phyloP scores from a whole-genome alignment of 2,888 invertebrate species.

The Ferdinandea cuprea region DNA sequence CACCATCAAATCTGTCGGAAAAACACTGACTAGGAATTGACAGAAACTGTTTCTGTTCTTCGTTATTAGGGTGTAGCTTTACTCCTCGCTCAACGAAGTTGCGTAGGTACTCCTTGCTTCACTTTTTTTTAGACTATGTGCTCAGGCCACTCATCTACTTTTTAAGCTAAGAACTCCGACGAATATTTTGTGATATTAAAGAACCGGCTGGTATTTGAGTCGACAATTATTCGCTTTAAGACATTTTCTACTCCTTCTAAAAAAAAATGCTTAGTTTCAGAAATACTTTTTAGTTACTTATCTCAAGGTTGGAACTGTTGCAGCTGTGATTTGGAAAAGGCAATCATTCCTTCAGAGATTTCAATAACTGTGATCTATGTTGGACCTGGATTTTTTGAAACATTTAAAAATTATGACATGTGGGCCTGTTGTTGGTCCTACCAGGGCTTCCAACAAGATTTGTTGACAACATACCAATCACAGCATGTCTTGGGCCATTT shows the following conservation, averaged over 20 bases:
- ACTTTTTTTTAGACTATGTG: too few species aligned
- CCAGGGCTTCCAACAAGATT: slow-evolving; percentile 43
- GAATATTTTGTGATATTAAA: too few species aligned
- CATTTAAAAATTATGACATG: slow-evolving; percentile 40
- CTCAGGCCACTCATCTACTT: too few species aligned
- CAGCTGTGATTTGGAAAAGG: not conserved
- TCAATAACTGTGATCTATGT: slow-evolving; percentile 19
- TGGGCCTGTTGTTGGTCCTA: slow-evolving; percentile 24
- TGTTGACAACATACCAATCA: slow-evolving; percentile 46
- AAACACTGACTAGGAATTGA: too few species aligned
- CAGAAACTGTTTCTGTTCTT: too few species aligned
- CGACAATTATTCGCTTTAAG: too few species aligned
- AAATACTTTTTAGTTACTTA: slow-evolving; percentile 41
- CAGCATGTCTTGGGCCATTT: slow-evolving; percentile 24
- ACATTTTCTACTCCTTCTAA: slow-evolving; percentile 43
- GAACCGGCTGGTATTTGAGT: too few species aligned
- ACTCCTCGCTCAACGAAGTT: too few species aligned
- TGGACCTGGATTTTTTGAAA: slow-evolving; percentile 15
- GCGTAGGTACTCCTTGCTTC: too few species aligned
- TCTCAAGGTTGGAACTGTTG: slow-evolving; percentile 35
- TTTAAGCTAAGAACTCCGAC: too few species aligned
- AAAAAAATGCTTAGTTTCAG: slow-evolving; percentile 33
- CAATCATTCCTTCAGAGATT: slow-evolving; percentile 7
- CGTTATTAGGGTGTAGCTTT: too few species aligned
- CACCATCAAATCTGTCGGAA: too few species aligned